Conservation (phyloP, 2,888 invertebrate genomes). For the Piscicola geometra region DNA sequence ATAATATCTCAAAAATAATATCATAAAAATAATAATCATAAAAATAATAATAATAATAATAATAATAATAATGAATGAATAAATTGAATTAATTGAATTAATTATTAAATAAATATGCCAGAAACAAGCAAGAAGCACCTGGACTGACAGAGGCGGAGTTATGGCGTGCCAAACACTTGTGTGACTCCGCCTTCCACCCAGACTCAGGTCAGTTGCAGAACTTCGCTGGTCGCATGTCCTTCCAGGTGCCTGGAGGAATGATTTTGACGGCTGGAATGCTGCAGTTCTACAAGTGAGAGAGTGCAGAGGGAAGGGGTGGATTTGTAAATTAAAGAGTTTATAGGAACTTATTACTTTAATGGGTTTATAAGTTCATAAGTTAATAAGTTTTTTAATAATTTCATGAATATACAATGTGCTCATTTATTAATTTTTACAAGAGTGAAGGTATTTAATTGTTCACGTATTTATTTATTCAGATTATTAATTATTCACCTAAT, state of each 20-base stretch:
- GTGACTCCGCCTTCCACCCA: slow-evolving; percentile 95
- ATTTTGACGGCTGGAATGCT: slow-evolving; percentile 92
- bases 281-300: slow-evolving; percentile 69
- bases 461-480: too few species aligned
- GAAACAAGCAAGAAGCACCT: slow-evolving; percentile 45
- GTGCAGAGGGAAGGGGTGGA: too few species aligned
- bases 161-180: slow-evolving; percentile 82
- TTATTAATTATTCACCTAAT: too few species aligned
- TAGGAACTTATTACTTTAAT: too few species aligned
- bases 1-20: too few species aligned
- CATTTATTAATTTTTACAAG: neutral
- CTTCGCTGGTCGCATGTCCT: slow-evolving; percentile 89
- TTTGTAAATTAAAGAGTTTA: too few species aligned
- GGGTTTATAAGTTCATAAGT: too few species aligned
- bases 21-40: too few species aligned
- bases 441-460: neutral
- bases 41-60: too few species aligned
- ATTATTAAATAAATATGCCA: slow-evolving; percentile 15
- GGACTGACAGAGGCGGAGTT: slow-evolving; percentile 72
- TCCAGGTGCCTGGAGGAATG: slow-evolving; percentile 93
- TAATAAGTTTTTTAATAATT: neutral
- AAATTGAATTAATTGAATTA: neutral
- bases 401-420: neutral
- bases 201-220: slow-evolving; percentile 94
- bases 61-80: too few species aligned